phyloP scores from a whole-genome alignment of 30 jellyfish, hydroid and myxozoan genomes.

The Hydractinia symbiolongicarpus region DNA sequence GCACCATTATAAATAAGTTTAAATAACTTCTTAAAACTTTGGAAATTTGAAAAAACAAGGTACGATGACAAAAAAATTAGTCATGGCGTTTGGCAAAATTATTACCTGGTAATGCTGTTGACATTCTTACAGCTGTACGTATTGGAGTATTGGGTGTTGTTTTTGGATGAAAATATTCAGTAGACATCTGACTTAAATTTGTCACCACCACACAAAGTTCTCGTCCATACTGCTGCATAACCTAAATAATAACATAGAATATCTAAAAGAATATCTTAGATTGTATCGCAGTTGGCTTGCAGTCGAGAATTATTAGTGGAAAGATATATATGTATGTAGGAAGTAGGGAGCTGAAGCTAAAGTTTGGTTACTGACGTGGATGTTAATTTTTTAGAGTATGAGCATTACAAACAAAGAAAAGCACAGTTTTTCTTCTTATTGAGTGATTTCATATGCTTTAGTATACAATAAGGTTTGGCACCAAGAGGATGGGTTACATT shows the following conservation, averaged over 20 bases:
- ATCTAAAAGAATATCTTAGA: too few relatives aligned
- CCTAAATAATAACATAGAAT: conserved; percentile 23
- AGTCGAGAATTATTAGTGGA: too few relatives aligned
- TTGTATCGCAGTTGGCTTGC: too few relatives aligned
- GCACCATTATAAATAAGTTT: background rate
- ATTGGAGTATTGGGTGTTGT: conserved; percentile 94
- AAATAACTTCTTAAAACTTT: background rate
- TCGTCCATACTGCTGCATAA: conserved; percentile 63
- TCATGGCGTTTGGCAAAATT: background rate
- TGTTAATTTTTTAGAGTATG: too few relatives aligned
- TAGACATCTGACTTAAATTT: conserved; percentile 87
- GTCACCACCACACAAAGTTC: conserved; percentile 95
- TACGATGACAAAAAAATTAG: background rate
- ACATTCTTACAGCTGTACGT: conserved; percentile 91
- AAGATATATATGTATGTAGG: too few relatives aligned
- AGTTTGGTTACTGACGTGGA: too few relatives aligned
- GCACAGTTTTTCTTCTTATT: too few relatives aligned
- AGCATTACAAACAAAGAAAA: too few relatives aligned
- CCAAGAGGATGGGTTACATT: too few relatives aligned
- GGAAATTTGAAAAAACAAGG: background rate
- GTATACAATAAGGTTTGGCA: too few relatives aligned
- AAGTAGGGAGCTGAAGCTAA: too few relatives aligned
- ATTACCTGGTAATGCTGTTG: conserved; percentile 95
- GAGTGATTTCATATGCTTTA: too few relatives aligned
- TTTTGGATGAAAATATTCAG: conserved; percentile 92